Base-by-base conservation (phyloP, 2,113 vertebrate genomes). In the Corythaeola cristata region DNA sequence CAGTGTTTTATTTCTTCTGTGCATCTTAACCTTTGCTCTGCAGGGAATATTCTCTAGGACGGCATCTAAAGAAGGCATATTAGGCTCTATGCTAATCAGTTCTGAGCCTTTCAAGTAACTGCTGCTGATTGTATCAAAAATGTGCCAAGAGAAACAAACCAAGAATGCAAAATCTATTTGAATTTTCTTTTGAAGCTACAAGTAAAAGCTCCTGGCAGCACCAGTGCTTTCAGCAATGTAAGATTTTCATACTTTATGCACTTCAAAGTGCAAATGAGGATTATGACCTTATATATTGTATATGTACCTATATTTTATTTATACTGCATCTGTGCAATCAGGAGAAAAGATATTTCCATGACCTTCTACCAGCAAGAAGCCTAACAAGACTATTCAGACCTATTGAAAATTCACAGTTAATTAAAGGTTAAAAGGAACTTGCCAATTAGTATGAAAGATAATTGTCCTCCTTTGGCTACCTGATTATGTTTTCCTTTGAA, bases 371-470 rank as follows among this genome's bases (percentile, higher is more conserved):
- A 96, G 94, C 97, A 96, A 97, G 96, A 94, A 90, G 94, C 90
- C 94, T 95, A 97, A 91, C 89, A 95, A 81, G 92, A 72, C 74
- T 86, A 94, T 96, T 96, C 91, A 92, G 73, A 88, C 73, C 82
- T 80, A 98, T 93, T 97, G 97, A 96, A 97, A 98, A 97, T 97
- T 97, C 97, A 95, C 74, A 97, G 91, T 86, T 98, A 98, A 98
- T 98, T 97, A 98, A 98, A 98, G 97, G 98, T 98, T 98, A 98
- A 98, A 97, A 92, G 94, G 72, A 92, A 97, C 85, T 97, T 97
- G 92, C 96, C 97, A 97, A 97, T 98, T 98, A 98, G 95, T 90
- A 94, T 97, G 95, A 97, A 97, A 98, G 95, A 96, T 97, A 97
- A 98, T 97, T 96, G 90, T 97, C 95, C 95, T 97, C 95, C 96